Conservation (phyloP, 2,113 vertebrate species). For the Fregetta grallaria region DNA sequence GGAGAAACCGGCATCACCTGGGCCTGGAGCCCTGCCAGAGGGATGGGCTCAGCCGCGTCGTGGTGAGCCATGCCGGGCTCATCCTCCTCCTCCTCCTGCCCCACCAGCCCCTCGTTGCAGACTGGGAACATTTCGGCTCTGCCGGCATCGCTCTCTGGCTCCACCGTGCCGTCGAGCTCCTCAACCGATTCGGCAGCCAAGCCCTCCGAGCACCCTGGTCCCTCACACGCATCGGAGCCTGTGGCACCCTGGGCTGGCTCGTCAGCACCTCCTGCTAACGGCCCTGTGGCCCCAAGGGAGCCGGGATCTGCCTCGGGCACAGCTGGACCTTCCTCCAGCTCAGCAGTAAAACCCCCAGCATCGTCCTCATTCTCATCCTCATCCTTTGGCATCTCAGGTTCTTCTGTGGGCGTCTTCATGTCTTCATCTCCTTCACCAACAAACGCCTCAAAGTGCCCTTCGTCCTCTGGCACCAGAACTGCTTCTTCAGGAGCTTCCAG, state of each 20-base stretch:
- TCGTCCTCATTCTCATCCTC: neutral
- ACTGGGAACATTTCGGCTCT: neutral
- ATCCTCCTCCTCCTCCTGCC: neutral
- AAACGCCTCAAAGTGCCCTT: accelerated
- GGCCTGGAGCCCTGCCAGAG: neutral
- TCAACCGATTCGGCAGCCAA: accelerated
- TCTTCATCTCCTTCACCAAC: neutral
- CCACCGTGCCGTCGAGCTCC: accelerated
- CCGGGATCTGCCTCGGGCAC: neutral
- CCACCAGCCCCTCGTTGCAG: neutral
- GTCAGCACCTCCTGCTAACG: accelerated
- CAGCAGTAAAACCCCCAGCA: neutral
- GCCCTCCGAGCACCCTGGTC: accelerated
- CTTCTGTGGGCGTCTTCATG: neutral
- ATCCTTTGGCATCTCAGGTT: neutral
- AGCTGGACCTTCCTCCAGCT: neutral
- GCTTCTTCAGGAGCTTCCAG: neutral
- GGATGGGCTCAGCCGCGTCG: accelerated
- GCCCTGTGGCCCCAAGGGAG: accelerated
- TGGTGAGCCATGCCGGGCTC: accelerated
- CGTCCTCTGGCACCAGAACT: accelerated
- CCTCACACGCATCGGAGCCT: accelerated
- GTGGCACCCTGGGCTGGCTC: neutral
- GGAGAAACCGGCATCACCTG: neutral
- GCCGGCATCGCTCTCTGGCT: accelerated